Conservation (phyloP, 1,140 invertebrate species). For the Rhizoglyphus robini region DNA sequence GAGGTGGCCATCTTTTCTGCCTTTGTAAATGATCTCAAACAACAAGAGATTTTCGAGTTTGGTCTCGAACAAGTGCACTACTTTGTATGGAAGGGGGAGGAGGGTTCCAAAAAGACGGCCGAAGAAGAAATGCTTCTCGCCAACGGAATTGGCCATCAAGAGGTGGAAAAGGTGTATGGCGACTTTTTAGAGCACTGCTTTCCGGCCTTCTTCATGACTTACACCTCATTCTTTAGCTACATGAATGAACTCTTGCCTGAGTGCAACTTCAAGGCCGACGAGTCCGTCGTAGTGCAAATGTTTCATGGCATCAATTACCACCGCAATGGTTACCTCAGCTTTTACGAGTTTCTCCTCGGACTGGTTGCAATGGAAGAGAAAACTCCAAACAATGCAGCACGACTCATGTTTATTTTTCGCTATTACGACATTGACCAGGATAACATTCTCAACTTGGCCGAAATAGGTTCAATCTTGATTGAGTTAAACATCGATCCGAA, state of each 20-base stretch:
- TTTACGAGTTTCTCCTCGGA: neutral
- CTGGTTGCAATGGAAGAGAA: neutral
- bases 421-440: constrained; percentile 18
- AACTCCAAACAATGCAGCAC: neutral
- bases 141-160: neutral
- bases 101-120: neutral
- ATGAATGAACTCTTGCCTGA: constrained; percentile 9
- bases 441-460: neutral
- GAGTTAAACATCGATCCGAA: neutral
- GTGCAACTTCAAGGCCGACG: neutral
- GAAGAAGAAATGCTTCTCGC: constrained; percentile 19
- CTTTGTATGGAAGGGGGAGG: neutral
- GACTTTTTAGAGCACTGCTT: constrained; percentile 23
- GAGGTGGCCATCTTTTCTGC: constrained; percentile 5
- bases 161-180: constrained; percentile 15
- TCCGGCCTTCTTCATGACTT: constrained; percentile 20
- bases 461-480: neutral
- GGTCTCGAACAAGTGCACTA: neutral
- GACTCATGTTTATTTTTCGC: constrained; percentile 15
- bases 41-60: neutral
- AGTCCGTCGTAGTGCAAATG: neutral
- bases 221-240: constrained; percentile 22
- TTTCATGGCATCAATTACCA: neutral
- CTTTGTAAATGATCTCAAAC: neutral
- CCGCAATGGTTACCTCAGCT: neutral